Conservation (phyloP, 2,113 vertebrate species). For the Siniperca knerii region DNA sequence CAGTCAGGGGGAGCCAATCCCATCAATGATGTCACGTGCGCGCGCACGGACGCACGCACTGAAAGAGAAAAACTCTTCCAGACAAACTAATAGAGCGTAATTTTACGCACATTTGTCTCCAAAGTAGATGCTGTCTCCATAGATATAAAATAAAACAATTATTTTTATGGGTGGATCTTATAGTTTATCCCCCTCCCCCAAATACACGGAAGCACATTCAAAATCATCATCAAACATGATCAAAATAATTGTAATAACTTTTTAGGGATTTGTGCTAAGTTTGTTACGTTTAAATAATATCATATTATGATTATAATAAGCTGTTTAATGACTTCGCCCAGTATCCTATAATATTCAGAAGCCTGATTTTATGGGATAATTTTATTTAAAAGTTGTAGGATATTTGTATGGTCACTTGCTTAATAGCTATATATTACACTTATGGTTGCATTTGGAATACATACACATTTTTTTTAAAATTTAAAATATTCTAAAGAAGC, state of each 20-base stretch:
- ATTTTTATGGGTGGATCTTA: background rate
- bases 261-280: background rate
- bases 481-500: background rate
- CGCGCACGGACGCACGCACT: constrained; percentile 40
- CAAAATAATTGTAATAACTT: background rate
- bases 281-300: background rate
- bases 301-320: background rate
- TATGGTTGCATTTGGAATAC: background rate
- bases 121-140: background rate
- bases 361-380: background rate
- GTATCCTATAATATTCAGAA: background rate
- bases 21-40: constrained; percentile 78
- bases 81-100: background rate
- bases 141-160: background rate
- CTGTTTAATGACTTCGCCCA: background rate
- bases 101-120: constrained; percentile 16
- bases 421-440: background rate
- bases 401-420: background rate
- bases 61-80: constrained; percentile 3
- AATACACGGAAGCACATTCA: background rate
- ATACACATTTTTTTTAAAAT: background rate
- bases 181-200: background rate
- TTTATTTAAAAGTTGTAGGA: too few relatives aligned
- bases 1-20: constrained; percentile 74
- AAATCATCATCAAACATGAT: background rate